Evolutionary conservation across 2,888 invertebrate genomes (phyloP), one percentile per base, ranked within the genome.

Genomic region (Eupithecia inturbata): DNA sequence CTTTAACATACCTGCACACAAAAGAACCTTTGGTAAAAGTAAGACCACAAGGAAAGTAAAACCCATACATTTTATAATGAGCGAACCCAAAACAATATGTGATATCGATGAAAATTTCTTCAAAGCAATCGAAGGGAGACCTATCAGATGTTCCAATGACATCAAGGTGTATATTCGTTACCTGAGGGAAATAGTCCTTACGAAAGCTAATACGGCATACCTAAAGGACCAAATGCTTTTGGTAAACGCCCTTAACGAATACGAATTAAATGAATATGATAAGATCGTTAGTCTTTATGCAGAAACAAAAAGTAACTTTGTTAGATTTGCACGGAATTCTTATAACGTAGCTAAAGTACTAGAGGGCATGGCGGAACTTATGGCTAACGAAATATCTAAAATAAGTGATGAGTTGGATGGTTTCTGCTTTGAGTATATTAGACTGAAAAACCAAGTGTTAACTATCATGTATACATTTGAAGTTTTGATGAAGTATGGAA

Each of bases 91-190:
- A 57, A 84, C 86, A 1, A 81, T 87, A 41, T 83, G 83, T 72
- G 85, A 87, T 68, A 66, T 85, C 26, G 84, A 88, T 77, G 53
- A 78, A n/a, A 75, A 73, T 14, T 88, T 87, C 73, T 87, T 80
- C 73, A 84, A 84, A 77, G 70, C 81, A 33, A 78, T 87, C 28
- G 85, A 86, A 80, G 87, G 88, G 6, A 81, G 87, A 36, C 85
- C 85, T 6, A 33, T 87, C 10, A 79, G 85, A 66, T 82, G 80
- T 45, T 79, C 80, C 22, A 70, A 68, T 10, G 86, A 87, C 33
- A 75, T 84, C 3, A 87, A 86, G 76, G 79, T 82, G 9, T 85
- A 85, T 66, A 82, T 86, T 72, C 80, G 69, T 60, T 79, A 84
- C 69, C 75, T 87, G 31, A 80, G 85, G 69, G 81, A 85, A 53